These are phyloP conservation scores for Phaonia tiefii DNA, from an alignment of 2,888 invertebrate species.

Conservation along the genomic window DNA sequence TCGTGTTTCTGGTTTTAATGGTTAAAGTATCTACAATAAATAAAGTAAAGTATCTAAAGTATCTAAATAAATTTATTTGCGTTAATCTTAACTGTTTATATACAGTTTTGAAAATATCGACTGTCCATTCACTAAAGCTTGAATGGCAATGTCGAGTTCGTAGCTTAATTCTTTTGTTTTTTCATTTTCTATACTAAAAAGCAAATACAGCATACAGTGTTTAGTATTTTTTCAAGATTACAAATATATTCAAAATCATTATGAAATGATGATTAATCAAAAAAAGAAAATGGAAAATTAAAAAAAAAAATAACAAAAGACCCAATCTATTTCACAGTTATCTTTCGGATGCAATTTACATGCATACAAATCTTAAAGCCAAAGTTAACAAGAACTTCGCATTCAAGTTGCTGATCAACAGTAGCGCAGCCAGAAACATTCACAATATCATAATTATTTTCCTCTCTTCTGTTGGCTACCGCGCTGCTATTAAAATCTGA, in stretches of 20 bases:
- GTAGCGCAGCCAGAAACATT: not conserved
- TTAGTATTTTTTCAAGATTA: too few species aligned
- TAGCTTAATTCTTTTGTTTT: constrained; percentile 13
- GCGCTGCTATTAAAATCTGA: too few species aligned
- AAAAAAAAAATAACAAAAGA: constrained; percentile 66
- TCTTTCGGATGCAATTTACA: constrained; percentile 27
- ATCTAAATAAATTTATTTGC: too few species aligned
- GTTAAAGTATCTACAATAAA: too few species aligned
- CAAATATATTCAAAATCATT: not conserved
- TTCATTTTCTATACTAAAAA: too few species aligned
- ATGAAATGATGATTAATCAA: constrained; percentile 32
- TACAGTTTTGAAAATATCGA: too few species aligned
- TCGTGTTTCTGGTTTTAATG: too few species aligned
- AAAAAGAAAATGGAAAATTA: not conserved
- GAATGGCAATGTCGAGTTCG: not conserved
- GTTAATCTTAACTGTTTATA: too few species aligned
- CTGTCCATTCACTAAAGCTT: too few species aligned
- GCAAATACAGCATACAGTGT: not conserved
- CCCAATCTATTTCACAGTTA: constrained; percentile 74
- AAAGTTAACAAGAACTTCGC: constrained; percentile 15
- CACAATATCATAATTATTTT: constrained; percentile 12
- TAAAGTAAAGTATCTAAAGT: too few species aligned
- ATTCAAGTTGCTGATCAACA: not conserved
- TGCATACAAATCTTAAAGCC: constrained; percentile 11
- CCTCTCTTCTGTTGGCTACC: not conserved